Evolutionary conservation across 2,888 invertebrate genomes (phyloP), one percentile per base, ranked within the genome.

Genomic region (Drosophila demipolita): DNA sequence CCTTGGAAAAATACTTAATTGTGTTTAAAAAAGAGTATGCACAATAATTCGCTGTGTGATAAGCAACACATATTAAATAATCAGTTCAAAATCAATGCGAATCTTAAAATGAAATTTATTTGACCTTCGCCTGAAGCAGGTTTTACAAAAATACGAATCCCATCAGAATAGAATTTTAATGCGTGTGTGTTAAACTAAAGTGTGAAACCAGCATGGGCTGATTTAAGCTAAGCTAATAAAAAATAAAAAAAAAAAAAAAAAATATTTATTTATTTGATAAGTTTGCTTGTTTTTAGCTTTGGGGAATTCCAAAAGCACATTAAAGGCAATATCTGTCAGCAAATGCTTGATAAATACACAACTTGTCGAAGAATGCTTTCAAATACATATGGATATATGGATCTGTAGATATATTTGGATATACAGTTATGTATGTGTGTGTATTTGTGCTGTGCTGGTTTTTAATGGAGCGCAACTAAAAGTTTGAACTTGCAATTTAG

Each of bases 401-500:
- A 38, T 33, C 17, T 3, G 9, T 40, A 26, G 8, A 17, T 53
- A 29, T 23, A 15, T 36, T 3, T 38, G 38, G 38, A 9, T 12
- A 17, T 20, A 20, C 35, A 15, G 12, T 32, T 33, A 29, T 42
- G 20, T 40, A 8, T 15, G 2, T n/a, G 2, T n/a, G 29, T 20
- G 26, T 29, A 0, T 53, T 20, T 29, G 42, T 53, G 6, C 6
- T 54, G 32, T 33, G 53, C 4, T 8, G 36, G 35, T n/a, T 52
- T 12, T 55, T 62, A 61, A 59, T 69, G 54, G 53, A 58, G 64
- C 32, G 42, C 49, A 57, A 52, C 38, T 26, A 65, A 66, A 68
- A 73, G 59, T 58, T 68, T 73, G 68, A 78, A 75, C 78, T 78
- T 75, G 75, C 67, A 65, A 63, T 78, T 75, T 78, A 72, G 75